These are phyloP conservation scores for Enteromius afrohamiltoni DNA, from an alignment of 2,797 vertebrate species.

Conservation along the genomic window DNA sequence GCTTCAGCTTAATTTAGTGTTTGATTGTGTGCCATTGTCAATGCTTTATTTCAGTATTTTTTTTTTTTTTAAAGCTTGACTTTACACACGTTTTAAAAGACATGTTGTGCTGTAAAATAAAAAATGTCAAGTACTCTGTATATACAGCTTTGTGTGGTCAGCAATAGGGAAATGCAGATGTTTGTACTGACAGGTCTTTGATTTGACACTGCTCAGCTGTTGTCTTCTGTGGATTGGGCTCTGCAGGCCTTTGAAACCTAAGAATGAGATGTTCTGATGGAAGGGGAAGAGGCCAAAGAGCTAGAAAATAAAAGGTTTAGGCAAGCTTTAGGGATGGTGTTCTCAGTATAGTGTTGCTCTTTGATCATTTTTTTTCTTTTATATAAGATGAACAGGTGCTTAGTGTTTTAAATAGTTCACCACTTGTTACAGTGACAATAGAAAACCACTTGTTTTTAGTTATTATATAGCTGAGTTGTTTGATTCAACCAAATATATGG, in stretches of 20 bases:
- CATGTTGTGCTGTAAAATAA: background rate
- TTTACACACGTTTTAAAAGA: background rate
- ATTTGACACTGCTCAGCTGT: slow-evolving; percentile 28
- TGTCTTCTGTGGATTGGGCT: slow-evolving; percentile 26
- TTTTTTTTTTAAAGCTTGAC: background rate
- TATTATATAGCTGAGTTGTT: background rate
- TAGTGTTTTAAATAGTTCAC: background rate
- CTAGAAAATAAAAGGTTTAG: background rate
- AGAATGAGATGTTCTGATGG: background rate
- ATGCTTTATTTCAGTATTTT: background rate
- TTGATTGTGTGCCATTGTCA: background rate
- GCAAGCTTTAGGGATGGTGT: background rate
- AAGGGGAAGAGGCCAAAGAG: background rate
- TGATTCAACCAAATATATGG: background rate
- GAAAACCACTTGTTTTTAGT: background rate
- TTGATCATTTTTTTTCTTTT: background rate
- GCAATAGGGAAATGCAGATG: slow-evolving; percentile 25
- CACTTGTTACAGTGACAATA: background rate
- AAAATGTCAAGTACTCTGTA: background rate
- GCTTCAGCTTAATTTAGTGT: background rate
- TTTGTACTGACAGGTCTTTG: slow-evolving; percentile 25
- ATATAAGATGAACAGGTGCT: slow-evolving; percentile 1
- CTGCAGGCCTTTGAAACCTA: slow-evolving; percentile 25
- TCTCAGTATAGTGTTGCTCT: background rate
- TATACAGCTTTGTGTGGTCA: background rate